Conservation (phyloP, 2,888 invertebrate species). For the Pinctada fucata region DNA sequence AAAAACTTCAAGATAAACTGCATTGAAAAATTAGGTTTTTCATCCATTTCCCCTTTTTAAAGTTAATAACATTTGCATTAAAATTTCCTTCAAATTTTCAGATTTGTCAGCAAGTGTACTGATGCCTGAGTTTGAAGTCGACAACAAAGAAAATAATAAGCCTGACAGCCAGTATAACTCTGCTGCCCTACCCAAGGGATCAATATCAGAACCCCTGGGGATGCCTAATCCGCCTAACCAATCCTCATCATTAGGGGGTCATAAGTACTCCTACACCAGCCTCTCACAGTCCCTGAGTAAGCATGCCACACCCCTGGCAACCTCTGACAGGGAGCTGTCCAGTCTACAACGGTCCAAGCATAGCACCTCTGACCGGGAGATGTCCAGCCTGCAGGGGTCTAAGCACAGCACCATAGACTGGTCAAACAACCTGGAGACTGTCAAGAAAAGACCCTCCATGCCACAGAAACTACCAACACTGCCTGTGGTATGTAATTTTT, state of each 20-base stretch:
- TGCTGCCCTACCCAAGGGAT: neutral
- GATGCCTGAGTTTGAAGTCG: neutral
- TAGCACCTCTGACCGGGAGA: neutral
- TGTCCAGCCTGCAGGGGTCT: neutral
- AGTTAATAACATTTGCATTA: too few species aligned
- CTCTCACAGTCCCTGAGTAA: neutral
- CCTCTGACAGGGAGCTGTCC: neutral
- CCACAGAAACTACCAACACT: constrained; percentile 15
- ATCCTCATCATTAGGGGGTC: neutral
- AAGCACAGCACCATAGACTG: constrained; percentile 4
- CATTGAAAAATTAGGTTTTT: too few species aligned
- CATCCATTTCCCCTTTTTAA: too few species aligned
- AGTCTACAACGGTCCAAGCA: neutral
- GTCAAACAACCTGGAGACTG: constrained; percentile 32
- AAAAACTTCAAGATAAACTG: too few species aligned
- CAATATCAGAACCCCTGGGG: neutral
- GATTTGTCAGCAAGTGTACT: constrained; percentile 38
- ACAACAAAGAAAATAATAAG: too few species aligned
- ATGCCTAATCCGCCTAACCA: neutral
- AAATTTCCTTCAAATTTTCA: too few species aligned
- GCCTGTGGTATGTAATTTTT: neutral
- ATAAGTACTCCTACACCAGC: neutral
- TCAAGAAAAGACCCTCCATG: constrained; percentile 44
- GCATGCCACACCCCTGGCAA: neutral
- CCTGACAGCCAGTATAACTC: neutral